Conservation (phyloP, 1,140 invertebrate genomes). For the Listronotus bonariensis region DNA sequence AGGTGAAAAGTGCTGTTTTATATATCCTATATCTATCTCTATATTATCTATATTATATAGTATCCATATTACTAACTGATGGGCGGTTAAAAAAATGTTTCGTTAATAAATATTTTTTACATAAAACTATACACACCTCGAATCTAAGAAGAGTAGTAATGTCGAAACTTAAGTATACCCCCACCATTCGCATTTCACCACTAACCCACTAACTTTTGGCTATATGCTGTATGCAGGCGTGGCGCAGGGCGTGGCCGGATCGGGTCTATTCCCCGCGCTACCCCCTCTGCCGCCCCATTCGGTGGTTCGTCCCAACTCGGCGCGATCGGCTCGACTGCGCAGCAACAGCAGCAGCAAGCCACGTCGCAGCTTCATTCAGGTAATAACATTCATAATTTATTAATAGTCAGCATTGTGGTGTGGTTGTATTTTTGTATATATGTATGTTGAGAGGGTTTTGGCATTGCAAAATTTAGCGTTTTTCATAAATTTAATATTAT, state of each 20-base stretch:
- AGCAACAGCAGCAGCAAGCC: slow-evolving; percentile 39
- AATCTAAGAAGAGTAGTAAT: too few species aligned
- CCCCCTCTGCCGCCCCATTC: slow-evolving; percentile 59
- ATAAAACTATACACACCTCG: too few species aligned
- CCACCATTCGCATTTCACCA: slow-evolving; percentile 11
- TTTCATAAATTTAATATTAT: too few species aligned
- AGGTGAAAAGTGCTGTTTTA: too few species aligned
- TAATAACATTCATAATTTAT: slow-evolving; percentile 35
- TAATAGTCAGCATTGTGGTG: not conserved
- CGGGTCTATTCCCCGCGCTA: slow-evolving; percentile 61
- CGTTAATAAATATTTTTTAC: too few species aligned
- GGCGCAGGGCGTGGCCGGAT: slow-evolving; percentile 57
- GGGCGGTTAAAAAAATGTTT: too few species aligned
- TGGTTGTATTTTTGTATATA: slow-evolving; percentile 3
- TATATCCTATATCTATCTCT: too few species aligned
- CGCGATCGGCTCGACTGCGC: slow-evolving; percentile 60
- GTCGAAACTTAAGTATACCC: too few species aligned
- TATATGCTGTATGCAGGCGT: slow-evolving; percentile 48
- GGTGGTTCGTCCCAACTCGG: slow-evolving; percentile 60
- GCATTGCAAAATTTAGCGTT: too few species aligned
- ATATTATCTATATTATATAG: too few species aligned
- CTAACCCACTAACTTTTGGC: slow-evolving; percentile 35
- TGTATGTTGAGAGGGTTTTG: not conserved
- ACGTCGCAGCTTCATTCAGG: slow-evolving; percentile 55
- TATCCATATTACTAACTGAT: too few species aligned